These are phyloP conservation scores for Typhlomys cinereus DNA, from an alignment of 2,113 vertebrate species.

Conservation along the genomic window DNA sequence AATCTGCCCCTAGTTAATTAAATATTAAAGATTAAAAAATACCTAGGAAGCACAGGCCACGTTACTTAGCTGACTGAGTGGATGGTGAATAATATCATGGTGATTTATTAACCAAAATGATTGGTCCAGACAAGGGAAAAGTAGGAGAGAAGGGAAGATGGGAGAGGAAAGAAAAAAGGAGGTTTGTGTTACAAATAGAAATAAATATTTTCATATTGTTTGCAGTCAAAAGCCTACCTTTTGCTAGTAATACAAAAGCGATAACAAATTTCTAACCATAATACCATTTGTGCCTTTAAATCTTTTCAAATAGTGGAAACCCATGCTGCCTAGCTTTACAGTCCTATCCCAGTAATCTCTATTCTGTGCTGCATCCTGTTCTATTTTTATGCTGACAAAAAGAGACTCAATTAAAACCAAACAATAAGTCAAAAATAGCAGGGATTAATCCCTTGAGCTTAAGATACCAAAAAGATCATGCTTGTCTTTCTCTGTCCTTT, in stretches of 20 bases:
- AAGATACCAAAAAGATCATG: not conserved
- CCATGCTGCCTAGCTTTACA: not conserved
- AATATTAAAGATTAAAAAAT: not conserved
- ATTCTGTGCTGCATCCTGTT: not conserved
- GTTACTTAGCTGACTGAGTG: not conserved
- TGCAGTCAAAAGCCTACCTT: not conserved
- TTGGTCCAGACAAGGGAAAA: not conserved
- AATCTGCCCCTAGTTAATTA: not conserved
- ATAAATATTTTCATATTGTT: not conserved
- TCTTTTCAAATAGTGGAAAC: constrained; percentile 16
- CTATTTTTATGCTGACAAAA: constrained; percentile 51
- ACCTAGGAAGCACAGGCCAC: not conserved
- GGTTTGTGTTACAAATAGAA: not conserved
- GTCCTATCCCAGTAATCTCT: not conserved
- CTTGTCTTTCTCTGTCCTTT: not conserved
- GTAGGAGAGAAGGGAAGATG: not conserved
- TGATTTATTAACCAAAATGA: not conserved
- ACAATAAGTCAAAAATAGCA: constrained; percentile 59
- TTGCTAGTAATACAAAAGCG: constrained; percentile 33
- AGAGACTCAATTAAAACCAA: constrained; percentile 49
- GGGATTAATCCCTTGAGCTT: constrained; percentile 25
- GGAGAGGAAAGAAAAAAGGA: not conserved
- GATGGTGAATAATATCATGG: not conserved
- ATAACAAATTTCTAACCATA: not conserved
- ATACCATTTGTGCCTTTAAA: constrained; percentile 47